These are phyloP conservation scores for Crax fasciolata DNA, from an alignment of 2,797 vertebrate genomes.

Conservation along the genomic window DNA sequence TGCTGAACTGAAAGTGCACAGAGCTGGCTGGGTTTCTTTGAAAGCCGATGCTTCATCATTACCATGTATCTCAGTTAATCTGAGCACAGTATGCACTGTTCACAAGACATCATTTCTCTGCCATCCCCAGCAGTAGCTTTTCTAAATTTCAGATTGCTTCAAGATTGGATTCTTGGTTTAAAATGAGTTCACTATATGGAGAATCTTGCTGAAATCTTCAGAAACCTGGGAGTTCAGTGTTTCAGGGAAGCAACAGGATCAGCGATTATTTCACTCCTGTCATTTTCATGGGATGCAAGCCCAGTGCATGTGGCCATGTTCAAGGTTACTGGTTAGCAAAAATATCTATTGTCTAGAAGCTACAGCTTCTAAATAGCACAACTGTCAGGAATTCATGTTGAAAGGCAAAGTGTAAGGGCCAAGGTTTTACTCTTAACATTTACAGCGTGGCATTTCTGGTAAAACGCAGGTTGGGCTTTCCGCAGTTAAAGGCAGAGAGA, in stretches of 20 bases:
- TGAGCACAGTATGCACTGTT: accelerated
- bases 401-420: not conserved
- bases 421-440: not conserved
- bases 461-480: not conserved
- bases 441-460: accelerated
- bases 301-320: not conserved
- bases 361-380: not conserved
- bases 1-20: accelerated
- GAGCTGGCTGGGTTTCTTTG: not conserved
- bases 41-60: not conserved
- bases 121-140: accelerated
- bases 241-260: not conserved
- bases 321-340: not conserved
- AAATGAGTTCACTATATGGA: not conserved
- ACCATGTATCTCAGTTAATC: accelerated
- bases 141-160: not conserved
- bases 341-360: not conserved
- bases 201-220: not conserved
- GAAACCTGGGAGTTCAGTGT: not conserved
- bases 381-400: not conserved
- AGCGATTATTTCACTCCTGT: not conserved
- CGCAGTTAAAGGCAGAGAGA: not conserved
- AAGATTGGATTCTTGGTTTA: not conserved
- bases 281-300: not conserved
- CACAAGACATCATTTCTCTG: not conserved